These are phyloP conservation scores for Anthopleura sola DNA, from an alignment of 64 coral and sea anemone species.

Conservation along the genomic window DNA sequence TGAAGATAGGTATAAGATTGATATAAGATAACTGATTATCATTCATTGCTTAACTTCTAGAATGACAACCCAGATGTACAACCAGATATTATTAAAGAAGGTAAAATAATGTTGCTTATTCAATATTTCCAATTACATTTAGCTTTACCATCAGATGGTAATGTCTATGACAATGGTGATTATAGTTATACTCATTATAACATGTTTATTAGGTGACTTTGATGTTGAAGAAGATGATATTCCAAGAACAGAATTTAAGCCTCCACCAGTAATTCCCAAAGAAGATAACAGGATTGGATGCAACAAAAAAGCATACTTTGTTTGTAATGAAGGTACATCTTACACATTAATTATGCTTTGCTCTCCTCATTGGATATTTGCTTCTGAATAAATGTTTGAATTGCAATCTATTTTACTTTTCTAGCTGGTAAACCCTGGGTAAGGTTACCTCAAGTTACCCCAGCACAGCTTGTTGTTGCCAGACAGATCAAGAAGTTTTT, in stretches of 20 bases:
- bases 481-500: constrained; percentile 95
- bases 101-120: constrained; percentile 1
- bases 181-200: not conserved
- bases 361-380: too few species aligned
- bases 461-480: constrained; percentile 79
- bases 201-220: constrained; percentile 45
- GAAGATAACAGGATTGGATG: constrained; percentile 88
- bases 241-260: constrained; percentile 84
- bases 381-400: too few species aligned
- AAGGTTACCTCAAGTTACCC: constrained; percentile 77
- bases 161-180: not conserved
- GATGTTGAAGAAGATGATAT: constrained; percentile 96
- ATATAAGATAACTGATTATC: not conserved
- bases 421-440: constrained; percentile 80
- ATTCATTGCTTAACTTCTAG: not conserved
- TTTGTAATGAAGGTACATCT: constrained; percentile 76
- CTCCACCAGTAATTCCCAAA: constrained; percentile 67
- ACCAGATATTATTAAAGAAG: constrained; percentile 81
- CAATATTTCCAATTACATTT: not conserved
- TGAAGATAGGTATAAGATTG: too few species aligned
- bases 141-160: not conserved
- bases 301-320: constrained; percentile 98
- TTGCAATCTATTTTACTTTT: too few species aligned
- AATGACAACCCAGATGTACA: constrained; percentile 30
- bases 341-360: not conserved